A percentile compares a stretch with the other conserved stretches of the same genome.
Conservation (phyloP, 2,113 vertebrate genomes). For the Xyliphius kryptos region DNA sequence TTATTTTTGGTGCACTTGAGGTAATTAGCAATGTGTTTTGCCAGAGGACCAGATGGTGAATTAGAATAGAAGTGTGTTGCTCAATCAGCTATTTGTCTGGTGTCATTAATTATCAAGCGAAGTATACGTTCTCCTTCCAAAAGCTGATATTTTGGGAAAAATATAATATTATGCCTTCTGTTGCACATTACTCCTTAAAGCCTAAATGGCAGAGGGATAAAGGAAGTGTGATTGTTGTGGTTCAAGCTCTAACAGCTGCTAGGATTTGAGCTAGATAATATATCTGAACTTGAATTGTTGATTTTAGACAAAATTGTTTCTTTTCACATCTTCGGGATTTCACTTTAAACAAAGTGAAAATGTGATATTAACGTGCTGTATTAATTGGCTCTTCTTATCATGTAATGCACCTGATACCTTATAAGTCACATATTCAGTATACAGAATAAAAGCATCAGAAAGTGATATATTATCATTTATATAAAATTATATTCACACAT, state of each 20-base stretch:
- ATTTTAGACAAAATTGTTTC: slow-evolving; percentile 27
- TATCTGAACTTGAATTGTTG: slow-evolving; percentile 14
- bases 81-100: slow-evolving; percentile 74
- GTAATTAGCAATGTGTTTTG: slow-evolving; percentile 69
- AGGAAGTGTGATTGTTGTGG: slow-evolving; percentile 58
- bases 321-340: slow-evolving; percentile 17
- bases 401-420: too few species aligned
- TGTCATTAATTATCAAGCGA: slow-evolving; percentile 72
- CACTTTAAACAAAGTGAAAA: too few species aligned
- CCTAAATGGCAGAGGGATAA: slow-evolving; percentile 56
- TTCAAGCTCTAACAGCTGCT: slow-evolving; percentile 61
- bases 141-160: slow-evolving; percentile 68
- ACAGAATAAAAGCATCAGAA: too few species aligned
- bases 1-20: slow-evolving; percentile 65
- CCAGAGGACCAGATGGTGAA: slow-evolving; percentile 70
- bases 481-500: too few species aligned
- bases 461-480: too few species aligned
- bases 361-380: too few species aligned
- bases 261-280: slow-evolving; percentile 41
- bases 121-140: slow-evolving; percentile 65
- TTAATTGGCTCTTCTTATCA: too few species aligned
- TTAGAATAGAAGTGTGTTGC: slow-evolving; percentile 71
- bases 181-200: slow-evolving; percentile 71
- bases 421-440: too few species aligned
- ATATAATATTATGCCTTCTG: slow-evolving; percentile 66